Evolutionary conservation across 2,888 invertebrate species (phyloP).

Genomic region (Vandiemenella viatica): DNA sequence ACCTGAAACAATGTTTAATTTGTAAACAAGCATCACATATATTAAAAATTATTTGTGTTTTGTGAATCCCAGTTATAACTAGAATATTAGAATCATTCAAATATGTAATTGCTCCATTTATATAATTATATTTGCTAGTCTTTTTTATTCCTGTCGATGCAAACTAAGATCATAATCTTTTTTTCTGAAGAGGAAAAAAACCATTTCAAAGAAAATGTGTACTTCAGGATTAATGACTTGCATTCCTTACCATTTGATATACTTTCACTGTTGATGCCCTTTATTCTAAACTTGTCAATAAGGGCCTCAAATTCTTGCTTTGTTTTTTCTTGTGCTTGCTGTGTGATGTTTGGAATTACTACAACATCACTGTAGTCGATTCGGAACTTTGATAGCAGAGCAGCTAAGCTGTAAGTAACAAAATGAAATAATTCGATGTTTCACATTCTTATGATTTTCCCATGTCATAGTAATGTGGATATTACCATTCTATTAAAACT

Average conservation of each 20-base stretch:
- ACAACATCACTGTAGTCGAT: slow-evolving; percentile 40
- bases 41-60: not conserved
- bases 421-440: too few relatives aligned
- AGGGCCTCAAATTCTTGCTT: slow-evolving; percentile 25
- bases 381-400: slow-evolving; percentile 39
- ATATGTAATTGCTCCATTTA: not conserved
- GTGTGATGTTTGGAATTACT: slow-evolving; percentile 37
- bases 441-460: too few relatives aligned
- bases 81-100: too few relatives aligned
- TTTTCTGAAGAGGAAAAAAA: too few relatives aligned
- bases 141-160: not conserved
- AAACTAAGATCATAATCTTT: not conserved
- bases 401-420: slow-evolving; percentile 33
- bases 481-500: too few relatives aligned
- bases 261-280: slow-evolving; percentile 13
- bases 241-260: too few relatives aligned
- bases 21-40: not conserved
- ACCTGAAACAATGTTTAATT: slow-evolving; percentile 4
- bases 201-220: too few relatives aligned
- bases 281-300: slow-evolving; percentile 22
- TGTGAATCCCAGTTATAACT: not conserved
- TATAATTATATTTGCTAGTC: not conserved
- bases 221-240: too few relatives aligned
- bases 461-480: too few relatives aligned
- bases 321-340: slow-evolving; percentile 30